Evolutionary conservation across 2,797 vertebrate species (phyloP), one percentile per base, ranked within the genome.

Genomic region (Amniataba percoides): DNA sequence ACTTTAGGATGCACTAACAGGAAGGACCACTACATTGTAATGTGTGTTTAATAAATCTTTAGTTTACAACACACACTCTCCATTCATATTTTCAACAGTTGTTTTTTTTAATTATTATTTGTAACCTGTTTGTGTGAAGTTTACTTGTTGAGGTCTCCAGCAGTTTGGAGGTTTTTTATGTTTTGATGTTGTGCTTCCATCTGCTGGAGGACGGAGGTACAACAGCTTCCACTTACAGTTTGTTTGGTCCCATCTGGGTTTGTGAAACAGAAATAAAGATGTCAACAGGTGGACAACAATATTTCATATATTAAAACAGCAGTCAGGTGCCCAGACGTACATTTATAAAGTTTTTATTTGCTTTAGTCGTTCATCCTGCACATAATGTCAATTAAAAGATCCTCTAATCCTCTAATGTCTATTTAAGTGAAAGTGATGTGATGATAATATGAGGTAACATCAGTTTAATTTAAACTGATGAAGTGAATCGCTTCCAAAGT

Each of bases 121-220:
- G 27, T 31, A 31, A 31, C 27, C 27, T 31, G 27, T 31, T 31
- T 3, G 27, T 31, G 27, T 31, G 5, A 31, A 31, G 27, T 31
- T 31, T 31, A 31, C 27, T 31, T 3, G 27, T 31, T 31, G 42
- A 13, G 42, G 42, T 36, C 34, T 7, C 4, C 34, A 36, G 34
- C 34, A 36, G 34, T 36, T 36, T 36, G 7, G 34, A 34, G 34
- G 34, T 7, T 36, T 36, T 60, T 55, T 19, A 0, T 45, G 40
- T n/a, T 46, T 39, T 68, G 21, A 27, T 56, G 63, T 64, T 62
- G 12, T 84, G 72, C 56, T 61, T 70, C 88, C 87, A 79, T 71
- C 88, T 75, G 16, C 39, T 87, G 88, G 72, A 71, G 2, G 16
- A 21, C 16, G 6, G 1, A 0, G 27, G 57, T 39, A 49, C 40